Percentiles rank a stretch among this genome's conserved stretches.
Evolutionary conservation across 37 sponge, comb jelly and placozoan genomes (phyloP).

Genomic region (Ephydatia muelleri): DNA sequence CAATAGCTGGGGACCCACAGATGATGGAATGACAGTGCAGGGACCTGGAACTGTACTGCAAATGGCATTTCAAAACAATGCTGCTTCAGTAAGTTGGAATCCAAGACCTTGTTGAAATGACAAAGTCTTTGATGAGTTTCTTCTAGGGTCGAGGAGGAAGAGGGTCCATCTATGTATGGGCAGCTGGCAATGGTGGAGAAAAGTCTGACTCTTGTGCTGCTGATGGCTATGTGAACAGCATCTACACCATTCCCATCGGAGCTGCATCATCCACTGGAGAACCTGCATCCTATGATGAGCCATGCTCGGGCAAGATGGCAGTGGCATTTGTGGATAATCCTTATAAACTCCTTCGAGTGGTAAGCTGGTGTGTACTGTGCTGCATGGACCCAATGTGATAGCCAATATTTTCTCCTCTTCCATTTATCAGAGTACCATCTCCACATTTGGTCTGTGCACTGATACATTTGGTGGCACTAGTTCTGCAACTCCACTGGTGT

Average conservation of each 20-base stretch:
- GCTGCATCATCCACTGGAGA: slow-evolving; percentile 59
- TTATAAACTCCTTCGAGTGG: background rate
- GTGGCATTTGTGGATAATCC: slow-evolving; percentile 46
- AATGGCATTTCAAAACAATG: slow-evolving; percentile 53
- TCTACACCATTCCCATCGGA: slow-evolving; percentile 83
- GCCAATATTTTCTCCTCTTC: no score
- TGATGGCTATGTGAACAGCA: slow-evolving; percentile 86
- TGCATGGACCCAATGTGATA: background rate
- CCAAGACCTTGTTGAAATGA: no score
- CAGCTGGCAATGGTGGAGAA: slow-evolving; percentile 89
- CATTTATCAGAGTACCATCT: slow-evolving; percentile 23
- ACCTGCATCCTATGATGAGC: slow-evolving; percentile 80
- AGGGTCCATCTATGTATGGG: slow-evolving; percentile 92
- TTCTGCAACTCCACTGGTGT: slow-evolving; percentile 52
- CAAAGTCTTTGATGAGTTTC: no score
- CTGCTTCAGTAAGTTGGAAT: slow-evolving; percentile 28
- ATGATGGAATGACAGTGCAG: slow-evolving; percentile 81
- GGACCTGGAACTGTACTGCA: slow-evolving; percentile 72
- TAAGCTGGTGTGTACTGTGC: no score
- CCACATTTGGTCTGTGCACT: slow-evolving; percentile 30
- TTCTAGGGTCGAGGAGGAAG: slow-evolving; percentile 12
- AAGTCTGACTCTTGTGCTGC: slow-evolving; percentile 73
- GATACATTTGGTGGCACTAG: slow-evolving; percentile 47
- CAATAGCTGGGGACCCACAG: slow-evolving; percentile 87
- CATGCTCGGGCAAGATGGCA: slow-evolving; percentile 76